phyloP scores from a whole-genome alignment of 2,797 vertebrate genomes.

The Peromyscus melanophrys region DNA sequence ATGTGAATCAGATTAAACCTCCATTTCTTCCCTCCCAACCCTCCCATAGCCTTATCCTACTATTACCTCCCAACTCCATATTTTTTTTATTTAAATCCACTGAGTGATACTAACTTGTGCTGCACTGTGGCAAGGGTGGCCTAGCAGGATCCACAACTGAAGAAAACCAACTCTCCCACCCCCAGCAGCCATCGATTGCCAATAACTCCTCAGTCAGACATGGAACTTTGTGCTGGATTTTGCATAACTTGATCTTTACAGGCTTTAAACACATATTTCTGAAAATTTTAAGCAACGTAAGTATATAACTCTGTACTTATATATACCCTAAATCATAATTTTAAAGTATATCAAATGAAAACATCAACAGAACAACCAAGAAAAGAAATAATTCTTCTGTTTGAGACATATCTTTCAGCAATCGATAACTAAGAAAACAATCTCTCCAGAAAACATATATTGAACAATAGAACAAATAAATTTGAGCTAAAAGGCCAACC shows the following conservation, averaged over 20 bases:
- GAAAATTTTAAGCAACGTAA: not conserved
- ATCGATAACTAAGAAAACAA: conserved; percentile 16
- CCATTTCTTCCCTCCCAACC: not conserved
- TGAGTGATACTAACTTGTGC: not conserved
- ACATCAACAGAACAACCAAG: not conserved
- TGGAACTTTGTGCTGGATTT: not conserved
- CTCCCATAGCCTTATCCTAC: not conserved
- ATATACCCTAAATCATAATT: not conserved
- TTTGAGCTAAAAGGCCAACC: not conserved
- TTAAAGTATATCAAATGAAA: not conserved
- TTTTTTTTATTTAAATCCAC: not conserved
- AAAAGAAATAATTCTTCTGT: not conserved
- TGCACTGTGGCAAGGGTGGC: not conserved
- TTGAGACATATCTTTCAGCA: not conserved
- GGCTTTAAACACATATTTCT: not conserved
- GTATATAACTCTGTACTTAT: not conserved
- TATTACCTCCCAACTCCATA: too few relatives aligned
- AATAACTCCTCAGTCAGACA: not conserved
- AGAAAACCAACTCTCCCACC: not conserved
- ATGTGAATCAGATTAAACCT: not conserved
- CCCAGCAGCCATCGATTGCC: not conserved
- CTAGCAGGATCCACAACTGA: not conserved
- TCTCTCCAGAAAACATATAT: not conserved
- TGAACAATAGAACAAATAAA: not conserved
- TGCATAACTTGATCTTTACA: not conserved